Base-by-base conservation (phyloP, 2,113 vertebrate genomes). In the Athene cunicularia region DNA sequence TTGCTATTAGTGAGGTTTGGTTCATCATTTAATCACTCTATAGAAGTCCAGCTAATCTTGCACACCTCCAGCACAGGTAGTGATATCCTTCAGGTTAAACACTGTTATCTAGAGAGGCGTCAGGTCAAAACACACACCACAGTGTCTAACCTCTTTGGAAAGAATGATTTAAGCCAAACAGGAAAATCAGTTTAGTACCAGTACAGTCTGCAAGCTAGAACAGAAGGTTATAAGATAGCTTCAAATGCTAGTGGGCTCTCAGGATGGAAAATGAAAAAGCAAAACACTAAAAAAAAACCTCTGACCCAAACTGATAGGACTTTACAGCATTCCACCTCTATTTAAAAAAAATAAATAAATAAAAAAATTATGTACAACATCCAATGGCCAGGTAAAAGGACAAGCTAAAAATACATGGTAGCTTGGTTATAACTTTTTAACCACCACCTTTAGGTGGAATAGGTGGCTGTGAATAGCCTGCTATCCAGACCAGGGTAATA, bases 191-290 rank as follows among this genome's bases (percentile, higher is more conserved):
- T 53, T 81, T 43, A 24, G 14, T 24, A 79, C 4, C n/a, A 71
- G 45, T 26, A 22, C 30, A 71, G 22, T 14, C 52, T 89, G n/a
- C 8, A 9, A 70, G 10, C 10, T 58, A 58, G n/a, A 33, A 81
- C 27, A 89, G 52, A 79, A 79, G 6, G 4, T 30, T 81, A 74
- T 9, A 79, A 21, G 7, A 41, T 14, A 67, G 13, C 8, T 59
- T 75, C 35, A 67, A 71, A 63, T 26, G 11, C 5, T 32, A 64
- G 9, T 28, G 9, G 58, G 28, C 11, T 17, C 12, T 58, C 6
- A 17, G 41, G 8, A 5, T 9, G 5, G 2, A 1, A 7, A 60
- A 53, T 7, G 8, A 9, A n/a, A 49, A 17, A 9, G 37, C 37
- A 27, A 41, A 49, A 39, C 21, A 21, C 20, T 21, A 47, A 41